Percentiles rank a stretch among this genome's conserved stretches.
Conservation (phyloP, 2,888 invertebrate genomes). For the Mycalesis mineus region DNA sequence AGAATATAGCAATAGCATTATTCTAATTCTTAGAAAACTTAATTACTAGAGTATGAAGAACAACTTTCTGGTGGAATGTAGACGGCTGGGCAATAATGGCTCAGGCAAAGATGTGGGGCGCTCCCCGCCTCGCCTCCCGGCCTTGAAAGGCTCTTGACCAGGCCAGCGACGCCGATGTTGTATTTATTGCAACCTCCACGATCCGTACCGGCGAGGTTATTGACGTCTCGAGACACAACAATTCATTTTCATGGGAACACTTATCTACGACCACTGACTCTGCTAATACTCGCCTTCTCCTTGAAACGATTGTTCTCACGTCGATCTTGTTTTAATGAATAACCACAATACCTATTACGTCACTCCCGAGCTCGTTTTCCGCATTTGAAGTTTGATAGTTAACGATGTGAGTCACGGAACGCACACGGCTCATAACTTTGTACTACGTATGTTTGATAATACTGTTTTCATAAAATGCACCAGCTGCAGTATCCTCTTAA, state of each 20-base stretch:
- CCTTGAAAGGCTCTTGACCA: constrained; percentile 79
- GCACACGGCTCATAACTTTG: constrained; percentile 32
- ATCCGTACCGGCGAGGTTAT: constrained; percentile 76
- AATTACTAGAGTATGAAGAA: constrained; percentile 6
- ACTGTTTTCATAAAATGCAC: constrained; percentile 1
- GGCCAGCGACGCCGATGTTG: constrained; percentile 70
- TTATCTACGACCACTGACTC: constrained; percentile 41
- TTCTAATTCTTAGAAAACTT: no score
- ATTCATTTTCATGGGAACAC: constrained; percentile 59
- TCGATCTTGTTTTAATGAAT: constrained; percentile 69
- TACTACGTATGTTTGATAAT: background rate
- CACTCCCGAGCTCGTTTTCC: constrained; percentile 70
- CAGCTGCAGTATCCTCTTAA: constrained; percentile 12
- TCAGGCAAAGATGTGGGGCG: constrained; percentile 66
- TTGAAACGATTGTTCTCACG: constrained; percentile 72
- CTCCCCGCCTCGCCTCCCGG: constrained; percentile 74
- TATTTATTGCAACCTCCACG: constrained; percentile 77
- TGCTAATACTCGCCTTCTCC: constrained; percentile 60
- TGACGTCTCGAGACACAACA: constrained; percentile 62
- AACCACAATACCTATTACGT: constrained; percentile 75
- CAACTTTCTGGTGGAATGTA: constrained; percentile 55
- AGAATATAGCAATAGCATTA: no score
- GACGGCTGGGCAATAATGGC: constrained; percentile 57
- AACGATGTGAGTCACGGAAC: constrained; percentile 73
- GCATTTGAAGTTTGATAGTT: constrained; percentile 70